These are phyloP conservation scores for Drosophila arawakana DNA, from an alignment of 1,140 invertebrate genomes.

Conservation along the genomic window DNA sequence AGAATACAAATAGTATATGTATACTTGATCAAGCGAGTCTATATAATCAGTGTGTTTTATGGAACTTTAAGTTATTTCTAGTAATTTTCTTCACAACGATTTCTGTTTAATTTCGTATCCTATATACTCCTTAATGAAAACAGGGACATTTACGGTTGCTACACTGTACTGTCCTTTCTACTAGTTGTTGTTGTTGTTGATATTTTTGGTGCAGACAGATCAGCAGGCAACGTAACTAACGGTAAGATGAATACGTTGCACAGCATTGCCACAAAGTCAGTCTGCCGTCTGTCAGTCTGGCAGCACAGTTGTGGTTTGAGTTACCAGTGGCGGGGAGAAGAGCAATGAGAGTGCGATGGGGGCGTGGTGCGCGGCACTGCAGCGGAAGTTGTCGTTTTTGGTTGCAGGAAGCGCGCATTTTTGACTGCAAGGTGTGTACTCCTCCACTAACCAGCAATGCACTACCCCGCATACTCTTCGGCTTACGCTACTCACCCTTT, in stretches of 20 bases:
- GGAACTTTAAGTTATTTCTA: too few relatives aligned
- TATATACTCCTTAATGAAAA: neutral
- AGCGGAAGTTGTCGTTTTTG: constrained; percentile 78
- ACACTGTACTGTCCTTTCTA: neutral
- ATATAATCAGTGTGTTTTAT: too few relatives aligned
- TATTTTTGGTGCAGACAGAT: constrained; percentile 29
- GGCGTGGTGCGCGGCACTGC: constrained; percentile 12
- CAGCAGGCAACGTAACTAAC: constrained; percentile 61
- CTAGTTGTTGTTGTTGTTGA: neutral
- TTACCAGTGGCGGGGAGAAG: neutral
- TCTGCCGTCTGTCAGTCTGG: constrained; percentile 15
- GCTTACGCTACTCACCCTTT: neutral
- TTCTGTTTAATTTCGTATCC: too few relatives aligned
- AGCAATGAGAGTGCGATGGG: too few relatives aligned
- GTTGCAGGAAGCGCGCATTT: constrained; percentile 65
- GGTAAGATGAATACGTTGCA: constrained; percentile 61
- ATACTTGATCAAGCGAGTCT: too few relatives aligned
- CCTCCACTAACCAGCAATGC: neutral
- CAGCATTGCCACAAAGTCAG: constrained; percentile 33
- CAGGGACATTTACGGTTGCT: neutral
- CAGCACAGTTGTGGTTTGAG: constrained; percentile 48
- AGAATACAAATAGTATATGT: too few relatives aligned
- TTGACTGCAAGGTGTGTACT: constrained; percentile 36
- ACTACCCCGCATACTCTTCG: neutral
- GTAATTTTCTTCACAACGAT: too few relatives aligned